Evolutionary conservation across 2,113 vertebrate genomes (phyloP).

Genomic region (Istiophorus platypterus): DNA sequence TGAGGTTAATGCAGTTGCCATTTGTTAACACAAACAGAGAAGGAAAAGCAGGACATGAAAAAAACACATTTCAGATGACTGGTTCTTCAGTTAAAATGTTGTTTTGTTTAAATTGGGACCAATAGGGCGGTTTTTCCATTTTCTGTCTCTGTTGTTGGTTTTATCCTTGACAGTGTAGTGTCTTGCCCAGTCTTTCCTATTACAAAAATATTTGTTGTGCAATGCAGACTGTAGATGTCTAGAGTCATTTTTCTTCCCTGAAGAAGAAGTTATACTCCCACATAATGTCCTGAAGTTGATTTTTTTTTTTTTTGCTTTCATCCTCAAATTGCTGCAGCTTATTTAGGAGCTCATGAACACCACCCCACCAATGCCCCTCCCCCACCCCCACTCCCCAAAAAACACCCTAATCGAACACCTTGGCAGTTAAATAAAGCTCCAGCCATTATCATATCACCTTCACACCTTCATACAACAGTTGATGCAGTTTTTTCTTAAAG

Average conservation of each 20-base stretch:
- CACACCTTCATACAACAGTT: neutral
- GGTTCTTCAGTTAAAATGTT: neutral
- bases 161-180: neutral
- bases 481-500: neutral
- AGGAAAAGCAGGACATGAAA: neutral
- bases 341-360: slow-evolving; percentile 17
- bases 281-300: slow-evolving; percentile 1
- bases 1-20: neutral
- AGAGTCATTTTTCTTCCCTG: slow-evolving; percentile 4
- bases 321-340: slow-evolving; percentile 15
- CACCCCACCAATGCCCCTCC: slow-evolving; percentile 5
- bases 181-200: neutral
- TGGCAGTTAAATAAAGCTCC: neutral
- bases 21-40: neutral
- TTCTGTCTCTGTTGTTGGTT: slow-evolving; percentile 2
- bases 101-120: neutral
- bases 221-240: neutral
- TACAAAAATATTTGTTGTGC: neutral
- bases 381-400: too few species aligned
- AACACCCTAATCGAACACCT: slow-evolving; percentile 7
- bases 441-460: neutral
- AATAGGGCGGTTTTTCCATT: neutral
- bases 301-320: neutral
- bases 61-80: neutral
- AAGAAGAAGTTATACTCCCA: slow-evolving; percentile 20